Base-by-base conservation (phyloP, 1,140 invertebrate genomes). In the Leptinotarsa texana region DNA sequence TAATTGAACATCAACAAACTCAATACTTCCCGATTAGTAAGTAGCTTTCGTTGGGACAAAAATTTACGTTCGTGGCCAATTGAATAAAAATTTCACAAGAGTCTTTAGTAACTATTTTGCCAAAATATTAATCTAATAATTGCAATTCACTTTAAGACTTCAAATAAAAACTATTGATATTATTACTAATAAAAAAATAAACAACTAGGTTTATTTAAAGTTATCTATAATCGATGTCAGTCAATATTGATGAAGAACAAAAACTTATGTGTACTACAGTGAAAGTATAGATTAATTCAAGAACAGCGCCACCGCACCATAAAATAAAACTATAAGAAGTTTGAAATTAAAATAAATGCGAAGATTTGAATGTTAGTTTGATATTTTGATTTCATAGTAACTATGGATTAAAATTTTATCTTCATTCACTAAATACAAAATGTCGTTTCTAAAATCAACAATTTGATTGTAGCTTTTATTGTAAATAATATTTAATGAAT, bases 1-100 rank as follows among this genome's bases (percentile, higher is more conserved):
- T 21, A 15, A 66, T 66, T 66, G 63, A 13, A 66, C 63, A 66
- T 66, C 63, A 66, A 66, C 18, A 21, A 66, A n/a, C 3, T 33
- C n/a, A 66, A 3, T 24, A 66, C n/a, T 66, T 66, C n/a, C 4
- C 27, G 27, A 66, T 66, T 66, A 66, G 63, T 66, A 24, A 18
- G 63, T 66, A 66, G 27, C 27, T 66, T 66, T 24, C 13, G 15
- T 24, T 66, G 27, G 27, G 63, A 66, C 5, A 66, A 66, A 66
- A 66, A 51, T 51, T 51, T 13, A 51, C 49, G 0, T 51, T 27
- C 24, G 4, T 27, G 13, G 13, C 17, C 49, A 51, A 51, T 51
- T 51, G 49, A 51, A 51, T 51, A 51, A 15, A 51, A 15, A 17
- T 51, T 51, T 51, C 24, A 51, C 49, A 8, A 51, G 49, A 8